phyloP scores from a whole-genome alignment of 2,888 invertebrate genomes.

The Machimus rusticus region DNA sequence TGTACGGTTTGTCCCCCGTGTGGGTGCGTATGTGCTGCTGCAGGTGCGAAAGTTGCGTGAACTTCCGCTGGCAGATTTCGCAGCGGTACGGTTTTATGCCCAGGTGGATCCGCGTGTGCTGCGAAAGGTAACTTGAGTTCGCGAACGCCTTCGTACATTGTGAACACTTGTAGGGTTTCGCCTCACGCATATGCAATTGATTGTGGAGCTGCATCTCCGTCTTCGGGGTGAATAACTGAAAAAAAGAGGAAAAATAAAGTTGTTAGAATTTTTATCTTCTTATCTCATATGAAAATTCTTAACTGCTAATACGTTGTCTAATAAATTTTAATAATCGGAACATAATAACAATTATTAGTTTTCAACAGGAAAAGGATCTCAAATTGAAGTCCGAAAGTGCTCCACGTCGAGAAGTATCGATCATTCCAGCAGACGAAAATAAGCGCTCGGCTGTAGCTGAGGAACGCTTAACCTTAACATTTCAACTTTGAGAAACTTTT shows the following conservation, averaged over 20 bases:
- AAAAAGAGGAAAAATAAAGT: conserved; percentile 50
- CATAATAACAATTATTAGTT: no score
- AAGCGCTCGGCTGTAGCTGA: no score
- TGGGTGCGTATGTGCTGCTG: conserved; percentile 99
- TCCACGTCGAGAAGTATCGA: no score
- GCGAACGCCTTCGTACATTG: conserved; percentile 99
- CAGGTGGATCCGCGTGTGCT: conserved; percentile 98
- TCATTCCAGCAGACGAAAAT: no score
- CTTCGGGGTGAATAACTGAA: conserved; percentile 96
- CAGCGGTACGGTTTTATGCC: conserved; percentile 99
- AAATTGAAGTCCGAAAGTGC: no score
- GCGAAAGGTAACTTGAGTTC: conserved; percentile 98
- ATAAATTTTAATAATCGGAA: no score
- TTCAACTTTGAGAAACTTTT: no score
- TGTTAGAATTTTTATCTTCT: neutral
- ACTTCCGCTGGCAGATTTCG: conserved; percentile 97
- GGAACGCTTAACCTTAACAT: no score
- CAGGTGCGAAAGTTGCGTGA: conserved; percentile 98
- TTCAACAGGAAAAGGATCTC: no score
- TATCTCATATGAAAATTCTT: neutral
- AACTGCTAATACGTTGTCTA: no score
- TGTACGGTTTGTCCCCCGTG: conserved; percentile 99
- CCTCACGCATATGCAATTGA: conserved; percentile 98
- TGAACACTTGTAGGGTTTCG: conserved; percentile 99
- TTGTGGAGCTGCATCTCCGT: conserved; percentile 97